phyloP scores from a whole-genome alignment of 2,888 invertebrate species.

The Empis livida region DNA sequence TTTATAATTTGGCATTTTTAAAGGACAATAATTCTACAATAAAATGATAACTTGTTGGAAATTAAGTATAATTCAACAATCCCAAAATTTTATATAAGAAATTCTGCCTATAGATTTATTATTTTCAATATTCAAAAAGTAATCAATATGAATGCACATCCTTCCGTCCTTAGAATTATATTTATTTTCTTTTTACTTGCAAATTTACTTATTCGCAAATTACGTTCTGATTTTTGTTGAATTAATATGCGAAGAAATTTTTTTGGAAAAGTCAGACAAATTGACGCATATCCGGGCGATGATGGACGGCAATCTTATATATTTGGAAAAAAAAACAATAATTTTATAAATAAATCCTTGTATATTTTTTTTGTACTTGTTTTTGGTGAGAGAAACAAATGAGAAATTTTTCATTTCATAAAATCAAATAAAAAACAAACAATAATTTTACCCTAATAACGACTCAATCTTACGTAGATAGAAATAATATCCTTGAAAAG shows the following conservation, averaged over 20 bases:
- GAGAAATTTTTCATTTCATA: too few species aligned
- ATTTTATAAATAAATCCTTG: background rate
- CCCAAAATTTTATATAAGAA: background rate
- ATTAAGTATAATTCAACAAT: too few species aligned
- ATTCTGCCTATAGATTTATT: background rate
- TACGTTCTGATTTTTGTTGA: background rate
- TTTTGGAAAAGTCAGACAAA: constrained; percentile 7
- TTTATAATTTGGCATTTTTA: too few species aligned
- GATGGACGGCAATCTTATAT: constrained; percentile 9
- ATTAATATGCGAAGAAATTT: background rate
- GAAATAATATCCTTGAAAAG: too few species aligned
- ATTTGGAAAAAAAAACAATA: constrained; percentile 3
- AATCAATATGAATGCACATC: background rate
- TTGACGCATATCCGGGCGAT: constrained; percentile 11
- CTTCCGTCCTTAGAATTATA: background rate
- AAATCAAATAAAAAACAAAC: too few species aligned
- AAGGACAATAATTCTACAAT: too few species aligned
- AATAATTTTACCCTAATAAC: too few species aligned
- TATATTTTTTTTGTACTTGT: background rate
- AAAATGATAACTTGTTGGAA: too few species aligned
- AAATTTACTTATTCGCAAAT: background rate
- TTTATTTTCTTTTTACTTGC: background rate
- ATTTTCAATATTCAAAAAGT: background rate
- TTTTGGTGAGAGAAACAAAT: background rate
- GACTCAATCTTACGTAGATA: too few species aligned